These are phyloP conservation scores for Papilio aristodemus DNA, from an alignment of 1,140 invertebrate genomes.

Conservation along the genomic window DNA sequence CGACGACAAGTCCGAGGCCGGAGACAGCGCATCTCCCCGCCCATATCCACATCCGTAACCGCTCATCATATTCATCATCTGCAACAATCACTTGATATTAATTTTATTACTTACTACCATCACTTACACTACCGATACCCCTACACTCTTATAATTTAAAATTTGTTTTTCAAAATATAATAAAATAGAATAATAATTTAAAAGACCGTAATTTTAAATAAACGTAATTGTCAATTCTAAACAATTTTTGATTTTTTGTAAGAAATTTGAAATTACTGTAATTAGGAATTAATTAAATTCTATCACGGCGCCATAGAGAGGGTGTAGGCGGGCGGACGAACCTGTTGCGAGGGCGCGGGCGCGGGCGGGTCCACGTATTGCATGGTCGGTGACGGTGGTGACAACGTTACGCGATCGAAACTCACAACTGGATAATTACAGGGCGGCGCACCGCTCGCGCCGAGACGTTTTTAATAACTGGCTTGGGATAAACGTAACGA, in stretches of 20 bases:
- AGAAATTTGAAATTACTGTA: constrained; percentile 1
- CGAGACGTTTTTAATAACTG: constrained; percentile 82
- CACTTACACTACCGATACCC: constrained; percentile 12
- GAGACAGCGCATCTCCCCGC: constrained; percentile 65
- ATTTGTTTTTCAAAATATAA: not conserved
- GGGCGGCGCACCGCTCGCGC: constrained; percentile 78
- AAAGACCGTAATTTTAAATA: not conserved
- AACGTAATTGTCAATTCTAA: too few species aligned
- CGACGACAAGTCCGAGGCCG: constrained; percentile 69
- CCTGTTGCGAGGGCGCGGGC: constrained; percentile 75
- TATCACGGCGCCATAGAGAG: constrained; percentile 29
- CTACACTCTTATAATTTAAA: not conserved
- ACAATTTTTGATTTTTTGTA: not conserved
- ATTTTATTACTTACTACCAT: too few species aligned
- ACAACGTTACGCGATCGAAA: constrained; percentile 70
- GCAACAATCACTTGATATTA: constrained; percentile 44
- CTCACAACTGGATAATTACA: constrained; percentile 79
- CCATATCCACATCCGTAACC: constrained; percentile 67
- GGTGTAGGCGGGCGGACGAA: constrained; percentile 65
- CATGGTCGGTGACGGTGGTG: constrained; percentile 73
- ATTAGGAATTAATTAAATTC: constrained; percentile 9
- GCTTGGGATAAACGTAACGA: constrained; percentile 79
- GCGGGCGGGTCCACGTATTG: constrained; percentile 76
- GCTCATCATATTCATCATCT: constrained; percentile 73
- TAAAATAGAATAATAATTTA: not conserved